A percentile compares a stretch with the other conserved stretches of the same genome.
Conservation (phyloP, 2,113 vertebrate species). For the Lepus europaeus region DNA sequence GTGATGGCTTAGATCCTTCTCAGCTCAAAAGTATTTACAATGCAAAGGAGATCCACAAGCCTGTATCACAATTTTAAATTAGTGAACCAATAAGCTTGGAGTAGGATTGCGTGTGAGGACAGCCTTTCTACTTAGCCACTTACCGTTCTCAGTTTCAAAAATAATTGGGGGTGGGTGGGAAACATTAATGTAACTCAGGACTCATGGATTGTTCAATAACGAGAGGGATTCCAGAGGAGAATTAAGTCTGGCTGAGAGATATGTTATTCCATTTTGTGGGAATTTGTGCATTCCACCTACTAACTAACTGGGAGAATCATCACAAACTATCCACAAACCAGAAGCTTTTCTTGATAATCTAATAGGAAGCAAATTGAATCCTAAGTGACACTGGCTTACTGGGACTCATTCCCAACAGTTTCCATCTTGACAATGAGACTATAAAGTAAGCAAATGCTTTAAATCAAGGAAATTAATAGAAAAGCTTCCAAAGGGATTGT, state of each 20-base stretch:
- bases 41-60: not conserved
- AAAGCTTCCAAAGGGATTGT: not conserved
- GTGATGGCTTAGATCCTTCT: not conserved
- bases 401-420: not conserved
- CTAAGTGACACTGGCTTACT: not conserved
- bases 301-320: not conserved
- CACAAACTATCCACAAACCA: not conserved
- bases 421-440: not conserved
- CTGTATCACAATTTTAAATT: not conserved
- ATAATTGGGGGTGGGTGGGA: not conserved
- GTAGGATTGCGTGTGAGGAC: not conserved
- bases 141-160: not conserved
- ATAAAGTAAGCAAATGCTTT: not conserved
- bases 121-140: not conserved
- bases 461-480: not conserved
- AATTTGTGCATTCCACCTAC: not conserved
- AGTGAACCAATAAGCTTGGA: not conserved
- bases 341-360: not conserved
- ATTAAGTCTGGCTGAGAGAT: not conserved
- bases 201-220: not conserved
- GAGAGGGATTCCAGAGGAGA: not conserved
- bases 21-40: not conserved
- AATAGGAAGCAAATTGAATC: not conserved
- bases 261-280: not conserved
- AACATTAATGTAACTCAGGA: not conserved